phyloP scores from a whole-genome alignment of 2,888 invertebrate genomes.

The Cheilosia impressa region DNA sequence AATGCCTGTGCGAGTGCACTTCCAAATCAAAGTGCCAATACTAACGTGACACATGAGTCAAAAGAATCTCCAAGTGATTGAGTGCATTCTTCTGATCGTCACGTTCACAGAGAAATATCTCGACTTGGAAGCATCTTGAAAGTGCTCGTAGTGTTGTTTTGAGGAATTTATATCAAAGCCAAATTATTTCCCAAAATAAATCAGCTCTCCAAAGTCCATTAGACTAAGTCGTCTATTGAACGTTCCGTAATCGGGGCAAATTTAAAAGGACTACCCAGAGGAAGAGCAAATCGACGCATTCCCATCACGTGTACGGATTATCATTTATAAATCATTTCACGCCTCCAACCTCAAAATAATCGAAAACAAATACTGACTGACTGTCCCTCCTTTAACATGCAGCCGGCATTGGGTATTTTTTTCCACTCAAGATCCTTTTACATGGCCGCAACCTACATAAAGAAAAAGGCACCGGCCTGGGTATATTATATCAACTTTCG shows the following conservation, averaged over 20 bases:
- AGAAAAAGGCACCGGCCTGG: neutral
- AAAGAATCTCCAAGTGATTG: constrained; percentile 5
- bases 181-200: neutral
- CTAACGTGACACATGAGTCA: neutral
- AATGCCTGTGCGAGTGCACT: neutral
- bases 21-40: neutral
- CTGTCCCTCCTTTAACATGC: constrained; percentile 8
- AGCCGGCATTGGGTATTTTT: neutral
- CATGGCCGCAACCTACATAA: neutral
- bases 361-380: constrained; percentile 9
- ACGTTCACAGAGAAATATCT: constrained; percentile 3
- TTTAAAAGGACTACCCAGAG: constrained; percentile 11
- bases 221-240: neutral
- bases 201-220: neutral
- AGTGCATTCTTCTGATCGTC: constrained; percentile 23
- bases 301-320: constrained; percentile 36
- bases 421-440: constrained; percentile 12
- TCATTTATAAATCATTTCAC: constrained; percentile 17
- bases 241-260: neutral
- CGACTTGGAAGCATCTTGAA: neutral
- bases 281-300: neutral
- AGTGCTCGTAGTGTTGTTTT: neutral
- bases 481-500: constrained; percentile 21
- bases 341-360: constrained; percentile 7
- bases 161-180: neutral